Base-by-base conservation (phyloP, 2,888 invertebrate species). In the Patella depressa region DNA sequence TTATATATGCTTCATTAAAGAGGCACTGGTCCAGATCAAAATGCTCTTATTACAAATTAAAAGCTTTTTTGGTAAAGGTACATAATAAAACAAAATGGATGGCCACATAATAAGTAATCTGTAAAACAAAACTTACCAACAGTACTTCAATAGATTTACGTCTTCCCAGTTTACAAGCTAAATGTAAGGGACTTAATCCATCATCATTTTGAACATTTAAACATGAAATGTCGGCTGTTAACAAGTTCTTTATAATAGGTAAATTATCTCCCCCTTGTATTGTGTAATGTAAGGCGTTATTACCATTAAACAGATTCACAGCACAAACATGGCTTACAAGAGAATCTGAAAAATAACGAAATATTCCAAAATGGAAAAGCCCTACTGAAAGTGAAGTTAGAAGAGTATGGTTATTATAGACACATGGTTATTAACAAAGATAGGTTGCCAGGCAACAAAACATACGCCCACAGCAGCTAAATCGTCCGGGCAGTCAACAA, bases 281-380 rank as follows among this genome's bases (percentile, higher is more conserved):
- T 14, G 90, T 72, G 9, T 86, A 81, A 77, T 90, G 90, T 19
- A 88, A 80, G 2, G 87, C 81, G 0, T 87, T 89, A 76, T 82
- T 83, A 59, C 89, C 89, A 82, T 87, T 86, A 59, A 53, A 80
- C 34, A 85, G 79, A 78, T 87, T 89, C n/a, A 87, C 84, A n/a
- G 89, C 89, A 84, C 88, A 89, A 7, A 90, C 84, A 79, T 90
- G 89, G 77, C 87, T 89, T 24, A 89, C 83, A n/a, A 84, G 55
- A 12, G 86, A 85, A 82, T 88, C 90, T 89, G 80, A 3, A 78
- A 11, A 59, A n/a, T 57, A 53, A 54, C 45, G 45, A 45, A 45
- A 45, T 45, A 45, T 45, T 45, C 45, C 45, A 45, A 45, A 45
- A 45, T 45, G 45, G 3, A 53, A 17, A n/a, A 73, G 12, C 19